Percentiles rank a stretch among this genome's conserved stretches.
Evolutionary conservation across 2,888 invertebrate genomes (phyloP).

Genomic region (Prosopocoilus inquinatus): DNA sequence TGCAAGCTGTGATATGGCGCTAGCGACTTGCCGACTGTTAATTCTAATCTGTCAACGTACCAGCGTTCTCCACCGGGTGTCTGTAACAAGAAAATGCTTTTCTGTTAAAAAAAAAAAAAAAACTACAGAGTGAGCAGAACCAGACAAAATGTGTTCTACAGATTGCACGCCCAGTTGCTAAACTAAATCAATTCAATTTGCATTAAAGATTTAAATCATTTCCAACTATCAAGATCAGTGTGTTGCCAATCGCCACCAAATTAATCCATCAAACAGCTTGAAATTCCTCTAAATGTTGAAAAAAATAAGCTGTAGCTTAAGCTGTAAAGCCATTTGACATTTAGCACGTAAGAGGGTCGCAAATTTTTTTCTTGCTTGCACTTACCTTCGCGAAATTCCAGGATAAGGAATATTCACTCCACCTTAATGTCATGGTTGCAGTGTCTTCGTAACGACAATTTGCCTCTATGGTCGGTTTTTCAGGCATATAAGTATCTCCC

Average conservation of each 20-base stretch:
- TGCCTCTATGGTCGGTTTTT: constrained; percentile 69
- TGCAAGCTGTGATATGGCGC: constrained; percentile 43
- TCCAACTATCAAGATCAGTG: too few relatives aligned
- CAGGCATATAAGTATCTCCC: constrained; percentile 74
- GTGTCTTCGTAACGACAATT: constrained; percentile 73
- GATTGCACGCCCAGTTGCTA: too few relatives aligned
- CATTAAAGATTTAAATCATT: too few relatives aligned
- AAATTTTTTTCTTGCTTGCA: not conserved
- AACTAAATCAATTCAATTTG: too few relatives aligned
- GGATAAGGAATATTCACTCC: constrained; percentile 71
- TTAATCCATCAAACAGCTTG: too few relatives aligned
- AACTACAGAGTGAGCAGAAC: too few relatives aligned
- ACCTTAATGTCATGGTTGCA: constrained; percentile 69
- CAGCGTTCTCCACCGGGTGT: constrained; percentile 87
- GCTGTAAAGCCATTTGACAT: too few relatives aligned
- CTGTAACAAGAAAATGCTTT: constrained; percentile 51
- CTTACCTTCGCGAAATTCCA: constrained; percentile 78
- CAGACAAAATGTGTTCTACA: too few relatives aligned
- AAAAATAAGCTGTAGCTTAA: too few relatives aligned
- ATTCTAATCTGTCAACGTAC: constrained; percentile 77
- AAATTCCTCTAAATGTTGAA: too few relatives aligned
- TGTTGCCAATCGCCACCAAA: too few relatives aligned
- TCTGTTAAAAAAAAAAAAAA: not conserved
- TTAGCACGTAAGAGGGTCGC: too few relatives aligned
- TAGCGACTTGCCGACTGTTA: constrained; percentile 64